Conservation (phyloP, 2,888 invertebrate genomes). For the Empis stercorea region DNA sequence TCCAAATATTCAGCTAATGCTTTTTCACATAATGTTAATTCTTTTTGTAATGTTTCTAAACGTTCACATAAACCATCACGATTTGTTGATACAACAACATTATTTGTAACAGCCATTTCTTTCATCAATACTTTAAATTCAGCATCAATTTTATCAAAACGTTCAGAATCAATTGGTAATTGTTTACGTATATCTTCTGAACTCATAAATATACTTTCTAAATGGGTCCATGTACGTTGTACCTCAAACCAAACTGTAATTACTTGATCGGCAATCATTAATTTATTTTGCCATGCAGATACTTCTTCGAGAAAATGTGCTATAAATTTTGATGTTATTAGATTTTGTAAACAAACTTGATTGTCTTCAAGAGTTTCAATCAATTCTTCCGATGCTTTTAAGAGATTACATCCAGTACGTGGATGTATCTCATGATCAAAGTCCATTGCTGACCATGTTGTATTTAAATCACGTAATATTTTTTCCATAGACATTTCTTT, state of each 20-base stretch:
- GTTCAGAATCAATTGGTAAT: slow-evolving; percentile 80
- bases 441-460: slow-evolving; percentile 84
- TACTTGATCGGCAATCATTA: slow-evolving; percentile 87
- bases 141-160: slow-evolving; percentile 82
- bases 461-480: slow-evolving; percentile 74
- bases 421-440: slow-evolving; percentile 82
- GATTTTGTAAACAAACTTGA: slow-evolving; percentile 88
- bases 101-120: slow-evolving; percentile 39
- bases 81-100: slow-evolving; percentile 85
- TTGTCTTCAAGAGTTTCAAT: slow-evolving; percentile 96
- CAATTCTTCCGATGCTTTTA: slow-evolving; percentile 86
- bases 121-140: slow-evolving; percentile 65
- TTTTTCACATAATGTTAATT: slow-evolving; percentile 86
- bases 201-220: slow-evolving; percentile 96
- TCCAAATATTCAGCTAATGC: slow-evolving; percentile 93
- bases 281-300: slow-evolving; percentile 83
- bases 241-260: slow-evolving; percentile 91
- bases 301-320: slow-evolving; percentile 92
- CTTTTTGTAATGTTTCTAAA: slow-evolving; percentile 70
- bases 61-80: slow-evolving; percentile 65
- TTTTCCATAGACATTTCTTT: slow-evolving; percentile 99
- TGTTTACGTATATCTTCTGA: slow-evolving; percentile 94
- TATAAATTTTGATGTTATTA: slow-evolving; percentile 93
- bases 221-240: slow-evolving; percentile 92
- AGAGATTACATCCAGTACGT: slow-evolving; percentile 71